A percentile compares a stretch with the other conserved stretches of the same genome.
phyloP scores from a whole-genome alignment of 2,888 invertebrate species.

The Lasioglossum vierecki region DNA sequence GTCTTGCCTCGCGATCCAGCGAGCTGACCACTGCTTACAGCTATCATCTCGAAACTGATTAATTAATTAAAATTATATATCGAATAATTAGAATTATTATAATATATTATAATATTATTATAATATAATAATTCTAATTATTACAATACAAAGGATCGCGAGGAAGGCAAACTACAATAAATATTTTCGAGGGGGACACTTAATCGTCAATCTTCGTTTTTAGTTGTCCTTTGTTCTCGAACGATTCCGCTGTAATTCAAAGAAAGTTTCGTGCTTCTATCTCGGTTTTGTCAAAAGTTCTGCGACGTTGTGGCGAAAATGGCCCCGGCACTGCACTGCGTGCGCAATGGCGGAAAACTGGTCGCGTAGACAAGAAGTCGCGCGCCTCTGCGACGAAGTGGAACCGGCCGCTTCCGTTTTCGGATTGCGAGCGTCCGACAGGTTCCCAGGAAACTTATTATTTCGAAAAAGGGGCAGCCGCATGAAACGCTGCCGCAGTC shows the following conservation, averaged over 20 bases:
- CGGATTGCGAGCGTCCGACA: constrained; percentile 42
- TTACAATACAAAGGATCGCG: no score
- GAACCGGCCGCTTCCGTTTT: constrained; percentile 66
- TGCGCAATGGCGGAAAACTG: constrained; percentile 36
- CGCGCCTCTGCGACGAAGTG: constrained; percentile 38
- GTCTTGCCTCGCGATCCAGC: not conserved
- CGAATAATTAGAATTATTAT: no score
- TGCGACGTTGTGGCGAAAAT: not conserved
- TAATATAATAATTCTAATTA: no score
- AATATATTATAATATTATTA: no score
- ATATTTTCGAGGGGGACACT: not conserved
- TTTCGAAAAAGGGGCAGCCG: constrained; percentile 60
- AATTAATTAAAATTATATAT: no score
- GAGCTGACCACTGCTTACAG: not conserved
- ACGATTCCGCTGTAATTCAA: not conserved
- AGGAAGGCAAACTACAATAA: not conserved
- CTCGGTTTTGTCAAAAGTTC: not conserved
- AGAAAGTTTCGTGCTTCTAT: not conserved
- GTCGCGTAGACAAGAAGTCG: constrained; percentile 34
- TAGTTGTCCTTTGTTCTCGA: not conserved
- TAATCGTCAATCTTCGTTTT: no score
- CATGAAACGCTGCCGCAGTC: constrained; percentile 38
- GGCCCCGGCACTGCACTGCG: not conserved
- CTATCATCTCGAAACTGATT: not conserved
- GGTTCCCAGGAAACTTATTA: constrained; percentile 61